Evolutionary conservation across 2,797 vertebrate genomes (phyloP).

Genomic region (Centropyge bicolor): DNA sequence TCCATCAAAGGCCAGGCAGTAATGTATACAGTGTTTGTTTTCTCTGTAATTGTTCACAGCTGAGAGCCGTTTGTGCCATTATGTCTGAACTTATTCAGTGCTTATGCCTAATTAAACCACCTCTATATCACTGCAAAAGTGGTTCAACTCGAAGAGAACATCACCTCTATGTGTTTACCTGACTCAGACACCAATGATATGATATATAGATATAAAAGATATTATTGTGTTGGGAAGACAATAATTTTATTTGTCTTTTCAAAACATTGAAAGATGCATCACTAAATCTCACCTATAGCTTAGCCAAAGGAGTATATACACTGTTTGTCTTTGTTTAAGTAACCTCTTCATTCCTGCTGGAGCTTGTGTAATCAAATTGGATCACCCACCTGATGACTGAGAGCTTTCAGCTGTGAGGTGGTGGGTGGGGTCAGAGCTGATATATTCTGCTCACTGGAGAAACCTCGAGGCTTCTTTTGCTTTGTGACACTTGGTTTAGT

Average conservation of each 20-base stretch:
- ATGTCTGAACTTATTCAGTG: constrained; percentile 1
- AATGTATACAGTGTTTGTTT: constrained; percentile 16
- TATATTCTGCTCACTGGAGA: constrained; percentile 1
- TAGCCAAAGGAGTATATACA: neutral
- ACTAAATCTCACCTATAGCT: neutral
- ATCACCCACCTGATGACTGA: constrained; percentile 30
- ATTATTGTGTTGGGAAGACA: neutral
- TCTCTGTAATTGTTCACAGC: constrained; percentile 4
- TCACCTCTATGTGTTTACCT: constrained; percentile 3
- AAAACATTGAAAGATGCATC: neutral
- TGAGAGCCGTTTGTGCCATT: constrained; percentile 3
- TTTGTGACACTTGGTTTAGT: constrained; percentile 17
- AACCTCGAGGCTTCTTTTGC: neutral
- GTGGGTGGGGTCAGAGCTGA: constrained; percentile 37
- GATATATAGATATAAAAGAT: neutral
- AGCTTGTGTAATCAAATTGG: constrained; percentile 27
- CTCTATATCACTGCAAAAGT: constrained; percentile 2
- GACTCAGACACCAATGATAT: neutral
- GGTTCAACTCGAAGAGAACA: neutral
- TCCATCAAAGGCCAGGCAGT: constrained; percentile 16
- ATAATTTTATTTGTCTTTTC: neutral
- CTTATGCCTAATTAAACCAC: neutral
- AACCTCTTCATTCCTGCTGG: constrained; percentile 3
- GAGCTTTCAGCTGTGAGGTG: constrained; percentile 39
- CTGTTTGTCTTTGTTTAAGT: neutral